These are phyloP conservation scores for Dasypus novemcinctus DNA, from an alignment of 2,113 vertebrate genomes.

Conservation along the genomic window DNA sequence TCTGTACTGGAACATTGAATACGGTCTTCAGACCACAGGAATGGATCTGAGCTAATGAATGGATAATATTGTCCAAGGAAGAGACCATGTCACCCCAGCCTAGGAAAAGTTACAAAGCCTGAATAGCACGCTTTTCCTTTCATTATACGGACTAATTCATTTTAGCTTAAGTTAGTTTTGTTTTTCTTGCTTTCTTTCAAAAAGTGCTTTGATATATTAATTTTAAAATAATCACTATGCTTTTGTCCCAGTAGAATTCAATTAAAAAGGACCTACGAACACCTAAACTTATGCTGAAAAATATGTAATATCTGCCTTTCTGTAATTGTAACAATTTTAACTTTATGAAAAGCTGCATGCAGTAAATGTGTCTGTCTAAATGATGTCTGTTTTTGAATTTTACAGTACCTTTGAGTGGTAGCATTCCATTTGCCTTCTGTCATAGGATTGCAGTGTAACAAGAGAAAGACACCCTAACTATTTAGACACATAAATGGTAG, in stretches of 20 bases:
- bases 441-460: background rate
- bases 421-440: background rate
- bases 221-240: slow-evolving; percentile 53
- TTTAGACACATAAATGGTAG: background rate
- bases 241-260: slow-evolving; percentile 42
- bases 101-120: background rate
- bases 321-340: background rate
- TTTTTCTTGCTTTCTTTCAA: background rate
- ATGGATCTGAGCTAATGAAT: background rate
- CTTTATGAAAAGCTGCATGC: background rate
- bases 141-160: background rate
- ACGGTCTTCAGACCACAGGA: background rate
- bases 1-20: background rate
- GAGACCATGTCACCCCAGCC: background rate
- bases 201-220: background rate
- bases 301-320: slow-evolving; percentile 1
- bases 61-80: background rate
- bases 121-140: background rate
- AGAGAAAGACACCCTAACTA: slow-evolving; percentile 40
- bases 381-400: slow-evolving; percentile 38
- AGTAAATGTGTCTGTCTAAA: slow-evolving; percentile 48
- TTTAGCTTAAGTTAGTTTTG: background rate
- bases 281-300: slow-evolving; percentile 53
- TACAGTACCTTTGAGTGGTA: background rate
- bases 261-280: background rate